Conservation (phyloP, 2,797 vertebrate species). For the Mastacembelus armatus region DNA sequence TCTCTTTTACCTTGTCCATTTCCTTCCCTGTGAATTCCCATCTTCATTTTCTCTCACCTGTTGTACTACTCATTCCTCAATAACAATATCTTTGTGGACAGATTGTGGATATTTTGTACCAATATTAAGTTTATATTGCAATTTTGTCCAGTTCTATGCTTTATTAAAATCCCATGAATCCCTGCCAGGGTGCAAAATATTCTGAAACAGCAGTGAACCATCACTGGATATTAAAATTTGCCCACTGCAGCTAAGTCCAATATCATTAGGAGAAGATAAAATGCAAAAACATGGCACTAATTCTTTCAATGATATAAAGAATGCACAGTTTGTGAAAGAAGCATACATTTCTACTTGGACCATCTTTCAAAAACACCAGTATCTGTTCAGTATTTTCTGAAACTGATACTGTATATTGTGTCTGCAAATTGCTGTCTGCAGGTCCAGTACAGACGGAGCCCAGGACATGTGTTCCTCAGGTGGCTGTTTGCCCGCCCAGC, state of each 20-base stretch:
- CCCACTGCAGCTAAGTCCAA: background rate
- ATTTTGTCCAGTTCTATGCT: background rate
- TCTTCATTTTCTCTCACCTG: background rate
- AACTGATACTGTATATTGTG: background rate
- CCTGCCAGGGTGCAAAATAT: background rate
- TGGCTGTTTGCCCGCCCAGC: slow-evolving; percentile 90
- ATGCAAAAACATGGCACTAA: background rate
- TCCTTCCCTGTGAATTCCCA: background rate
- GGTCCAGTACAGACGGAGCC: slow-evolving; percentile 87
- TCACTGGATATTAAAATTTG: background rate
- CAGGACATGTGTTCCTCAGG: slow-evolving; percentile 90
- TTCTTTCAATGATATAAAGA: too few relatives aligned
- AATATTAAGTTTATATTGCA: background rate
- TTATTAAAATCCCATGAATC: background rate
- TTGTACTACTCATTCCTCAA: background rate
- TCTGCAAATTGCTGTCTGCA: slow-evolving; percentile 53
- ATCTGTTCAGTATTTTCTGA: background rate
- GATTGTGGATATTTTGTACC: slow-evolving; percentile 2
- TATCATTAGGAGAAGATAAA: background rate
- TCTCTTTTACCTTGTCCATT: too few relatives aligned
- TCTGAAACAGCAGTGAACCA: slow-evolving; percentile 10
- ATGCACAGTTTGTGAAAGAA: too few relatives aligned
- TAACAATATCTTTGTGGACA: background rate
- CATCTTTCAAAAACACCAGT: background rate
- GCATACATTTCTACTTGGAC: too few relatives aligned